These are phyloP conservation scores for Cyrtodaria siliqua DNA, from an alignment of 2,888 invertebrate genomes.

Conservation along the genomic window DNA sequence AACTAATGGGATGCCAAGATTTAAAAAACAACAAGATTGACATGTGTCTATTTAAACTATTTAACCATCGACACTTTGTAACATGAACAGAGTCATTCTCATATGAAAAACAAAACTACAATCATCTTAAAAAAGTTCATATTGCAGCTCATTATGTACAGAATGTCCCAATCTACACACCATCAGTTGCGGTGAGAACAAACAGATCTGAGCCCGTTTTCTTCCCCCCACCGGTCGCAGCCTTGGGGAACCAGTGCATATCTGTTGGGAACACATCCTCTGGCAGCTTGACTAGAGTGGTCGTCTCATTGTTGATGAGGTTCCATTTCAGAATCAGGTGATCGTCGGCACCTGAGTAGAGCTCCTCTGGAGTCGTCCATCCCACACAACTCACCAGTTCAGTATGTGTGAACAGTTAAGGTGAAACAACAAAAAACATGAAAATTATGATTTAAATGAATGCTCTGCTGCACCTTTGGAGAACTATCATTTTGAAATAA, in stretches of 20 bases:
- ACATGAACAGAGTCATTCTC: too few species aligned
- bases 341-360: conserved; percentile 98
- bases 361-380: conserved; percentile 97
- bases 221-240: conserved; percentile 83
- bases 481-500: too few species aligned
- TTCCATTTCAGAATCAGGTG: conserved; percentile 96
- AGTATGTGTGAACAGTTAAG: conserved; percentile 84
- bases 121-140: too few species aligned
- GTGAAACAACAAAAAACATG: conserved; percentile 9
- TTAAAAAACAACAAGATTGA: too few species aligned
- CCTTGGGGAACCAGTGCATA: conserved; percentile 94
- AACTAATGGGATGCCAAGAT: too few species aligned
- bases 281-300: conserved; percentile 91
- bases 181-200: conserved; percentile 95
- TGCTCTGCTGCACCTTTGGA: too few species aligned
- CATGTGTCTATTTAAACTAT: too few species aligned
- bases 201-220: conserved; percentile 91
- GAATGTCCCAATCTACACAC: conserved; percentile 87
- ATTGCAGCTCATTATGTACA: too few species aligned
- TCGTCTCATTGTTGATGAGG: conserved; percentile 92
- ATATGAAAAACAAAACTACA: too few species aligned
- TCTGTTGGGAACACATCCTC: conserved; percentile 95
- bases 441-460: too few species aligned
- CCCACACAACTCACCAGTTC: conserved; percentile 95
- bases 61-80: too few species aligned